Evolutionary conservation across 2,113 vertebrate species (phyloP).

Genomic region (Mus pahari): DNA sequence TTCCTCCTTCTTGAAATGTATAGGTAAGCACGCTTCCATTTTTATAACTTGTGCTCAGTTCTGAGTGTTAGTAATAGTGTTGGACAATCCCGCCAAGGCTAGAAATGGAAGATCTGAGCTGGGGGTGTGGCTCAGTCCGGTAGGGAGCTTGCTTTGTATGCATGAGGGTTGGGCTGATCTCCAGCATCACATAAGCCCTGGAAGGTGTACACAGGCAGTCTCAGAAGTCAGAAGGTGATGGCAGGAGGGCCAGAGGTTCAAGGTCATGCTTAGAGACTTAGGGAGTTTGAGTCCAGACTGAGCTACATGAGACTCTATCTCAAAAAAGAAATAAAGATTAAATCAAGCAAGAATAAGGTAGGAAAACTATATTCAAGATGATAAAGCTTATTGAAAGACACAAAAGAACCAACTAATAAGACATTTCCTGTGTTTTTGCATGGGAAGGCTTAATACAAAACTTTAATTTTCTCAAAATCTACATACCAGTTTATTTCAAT

Average conservation of each 20-base stretch:
- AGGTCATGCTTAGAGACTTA: not conserved
- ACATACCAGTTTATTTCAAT: not conserved
- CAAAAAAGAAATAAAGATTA: slow-evolving; percentile 16
- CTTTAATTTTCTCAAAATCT: slow-evolving; percentile 55
- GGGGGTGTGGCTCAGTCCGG: not conserved
- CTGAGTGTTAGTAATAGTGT: not conserved
- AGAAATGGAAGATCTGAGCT: not conserved
- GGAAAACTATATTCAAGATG: not conserved
- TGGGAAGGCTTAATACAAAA: not conserved
- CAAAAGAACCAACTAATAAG: slow-evolving; percentile 34
- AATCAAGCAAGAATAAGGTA: slow-evolving; percentile 49
- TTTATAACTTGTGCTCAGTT: not conserved
- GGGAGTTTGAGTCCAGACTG: not conserved
- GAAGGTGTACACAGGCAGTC: not conserved
- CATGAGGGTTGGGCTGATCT: not conserved
- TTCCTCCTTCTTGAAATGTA: slow-evolving; percentile 9
- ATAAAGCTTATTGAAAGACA: slow-evolving; percentile 38
- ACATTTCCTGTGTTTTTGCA: slow-evolving; percentile 14
- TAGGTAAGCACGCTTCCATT: not conserved
- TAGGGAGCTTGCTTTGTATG: not conserved
- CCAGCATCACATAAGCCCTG: not conserved
- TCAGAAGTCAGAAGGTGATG: not conserved
- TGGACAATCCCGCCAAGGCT: not conserved
- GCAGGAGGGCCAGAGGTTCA: not conserved
- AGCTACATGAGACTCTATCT: not conserved